phyloP scores from a whole-genome alignment of 2,797 vertebrate genomes.

The Avahi laniger region DNA sequence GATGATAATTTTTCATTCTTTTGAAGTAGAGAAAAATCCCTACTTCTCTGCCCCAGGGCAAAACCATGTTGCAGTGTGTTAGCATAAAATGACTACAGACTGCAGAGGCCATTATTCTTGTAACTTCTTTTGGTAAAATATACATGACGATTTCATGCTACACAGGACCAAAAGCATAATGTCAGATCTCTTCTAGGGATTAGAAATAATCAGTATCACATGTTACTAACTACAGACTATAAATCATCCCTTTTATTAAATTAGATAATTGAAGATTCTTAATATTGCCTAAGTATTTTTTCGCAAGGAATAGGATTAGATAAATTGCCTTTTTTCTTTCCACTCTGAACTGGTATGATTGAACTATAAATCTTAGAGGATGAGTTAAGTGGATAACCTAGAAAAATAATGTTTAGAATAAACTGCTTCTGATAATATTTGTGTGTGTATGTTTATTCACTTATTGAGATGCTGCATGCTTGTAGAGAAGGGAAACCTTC shows the following conservation, averaged over 20 bases:
- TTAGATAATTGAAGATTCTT: constrained; percentile 83
- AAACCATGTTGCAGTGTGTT: constrained; percentile 76
- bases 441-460: constrained; percentile 63
- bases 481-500: constrained; percentile 47
- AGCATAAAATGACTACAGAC: constrained; percentile 62
- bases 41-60: constrained; percentile 75
- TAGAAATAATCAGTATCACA: constrained; percentile 80
- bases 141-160: constrained; percentile 76
- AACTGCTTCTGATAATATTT: constrained; percentile 56
- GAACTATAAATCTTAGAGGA: constrained; percentile 71
- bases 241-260: constrained; percentile 83
- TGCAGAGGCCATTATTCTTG: constrained; percentile 69
- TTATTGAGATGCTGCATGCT: constrained; percentile 60
- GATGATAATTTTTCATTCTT: constrained; percentile 79
- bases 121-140: constrained; percentile 76
- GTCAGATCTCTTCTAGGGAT: constrained; percentile 80
- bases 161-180: constrained; percentile 47
- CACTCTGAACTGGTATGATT: constrained; percentile 72
- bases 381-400: constrained; percentile 70
- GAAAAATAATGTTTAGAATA: constrained; percentile 65
- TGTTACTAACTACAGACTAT: constrained; percentile 77
- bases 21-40: constrained; percentile 75
- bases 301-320: constrained; percentile 79
- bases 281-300: constrained; percentile 79
- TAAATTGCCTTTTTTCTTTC: constrained; percentile 77